Percentiles rank a stretch among this genome's conserved stretches.
phyloP scores from a whole-genome alignment of 2,888 invertebrate genomes.

The Drosophila recens region DNA sequence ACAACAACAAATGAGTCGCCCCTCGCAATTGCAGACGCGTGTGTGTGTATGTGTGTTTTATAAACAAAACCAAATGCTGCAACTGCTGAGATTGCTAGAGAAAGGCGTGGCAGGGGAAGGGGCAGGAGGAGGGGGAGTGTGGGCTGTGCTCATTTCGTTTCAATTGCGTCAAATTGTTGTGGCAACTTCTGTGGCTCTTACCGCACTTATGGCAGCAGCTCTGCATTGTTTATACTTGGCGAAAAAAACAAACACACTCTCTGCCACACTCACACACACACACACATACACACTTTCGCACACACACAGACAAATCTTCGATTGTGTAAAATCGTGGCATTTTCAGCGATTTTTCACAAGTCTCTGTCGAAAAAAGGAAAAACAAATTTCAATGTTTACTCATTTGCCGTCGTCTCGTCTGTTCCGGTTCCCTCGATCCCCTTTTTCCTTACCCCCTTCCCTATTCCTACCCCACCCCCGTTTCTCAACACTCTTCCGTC shows the following conservation, averaged over 20 bases:
- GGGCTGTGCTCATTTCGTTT: conserved; percentile 69
- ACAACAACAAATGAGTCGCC: conserved; percentile 34
- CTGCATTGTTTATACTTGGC: conserved; percentile 68
- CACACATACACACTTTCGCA: conserved; percentile 16
- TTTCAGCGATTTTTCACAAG: conserved; percentile 65
- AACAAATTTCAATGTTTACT: conserved; percentile 59
- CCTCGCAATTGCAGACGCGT: conserved; percentile 34
- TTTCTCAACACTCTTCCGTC: background rate
- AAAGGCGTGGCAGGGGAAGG: background rate
- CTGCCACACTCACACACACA: conserved; percentile 27
- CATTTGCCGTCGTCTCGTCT: conserved; percentile 51
- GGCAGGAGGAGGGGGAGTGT: background rate
- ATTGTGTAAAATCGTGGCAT: conserved; percentile 67
- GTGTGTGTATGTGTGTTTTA: conserved; percentile 27
- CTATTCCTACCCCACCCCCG: background rate
- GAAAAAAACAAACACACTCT: conserved; percentile 65
- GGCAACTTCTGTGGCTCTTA: conserved; percentile 65
- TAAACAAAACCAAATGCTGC: conserved; percentile 66
- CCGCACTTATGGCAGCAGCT: conserved; percentile 57
- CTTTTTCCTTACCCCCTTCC: background rate
- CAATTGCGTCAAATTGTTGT: conserved; percentile 79
- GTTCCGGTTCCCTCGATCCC: conserved; percentile 5
- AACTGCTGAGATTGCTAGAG: conserved; percentile 28
- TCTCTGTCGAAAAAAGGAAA: conserved; percentile 44
- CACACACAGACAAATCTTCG: conserved; percentile 51